phyloP scores from a whole-genome alignment of 2,797 vertebrate species.

The Synaphobranchus kaupii region DNA sequence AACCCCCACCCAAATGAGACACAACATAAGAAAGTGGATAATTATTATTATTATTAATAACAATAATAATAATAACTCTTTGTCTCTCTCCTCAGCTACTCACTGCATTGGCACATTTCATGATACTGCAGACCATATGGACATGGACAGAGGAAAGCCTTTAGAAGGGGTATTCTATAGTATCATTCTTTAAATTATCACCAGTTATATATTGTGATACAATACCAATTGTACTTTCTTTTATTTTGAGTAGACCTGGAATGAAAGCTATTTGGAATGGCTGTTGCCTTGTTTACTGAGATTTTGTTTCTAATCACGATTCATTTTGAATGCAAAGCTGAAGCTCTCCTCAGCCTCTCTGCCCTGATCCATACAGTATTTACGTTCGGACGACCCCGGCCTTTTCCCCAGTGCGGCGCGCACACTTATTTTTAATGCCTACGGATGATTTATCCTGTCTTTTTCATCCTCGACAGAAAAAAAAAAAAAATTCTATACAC shows the following conservation, averaged over 20 bases:
- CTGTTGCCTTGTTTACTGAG: neutral
- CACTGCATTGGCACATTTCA: neutral
- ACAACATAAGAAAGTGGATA: neutral
- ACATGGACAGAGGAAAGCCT: neutral
- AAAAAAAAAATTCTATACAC: constrained; percentile 32
- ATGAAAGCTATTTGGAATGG: neutral
- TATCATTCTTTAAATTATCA: neutral
- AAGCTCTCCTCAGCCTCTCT: neutral
- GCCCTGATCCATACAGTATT: constrained; percentile 3
- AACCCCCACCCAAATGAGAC: neutral
- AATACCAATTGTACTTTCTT: neutral
- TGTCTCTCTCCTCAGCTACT: neutral
- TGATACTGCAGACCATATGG: neutral
- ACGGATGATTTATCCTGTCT: constrained; percentile 64
- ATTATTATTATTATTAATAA: neutral
- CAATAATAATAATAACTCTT: neutral
- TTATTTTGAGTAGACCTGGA: neutral
- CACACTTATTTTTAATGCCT: constrained; percentile 28
- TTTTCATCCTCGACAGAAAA: constrained; percentile 55
- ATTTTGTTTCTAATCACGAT: neutral
- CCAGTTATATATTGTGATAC: neutral
- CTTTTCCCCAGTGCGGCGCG: neutral
- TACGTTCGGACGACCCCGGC: neutral
- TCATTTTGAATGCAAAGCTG: neutral
- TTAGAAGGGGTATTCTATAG: neutral